Conservation (phyloP, 2,888 invertebrate genomes). For the Melangyna quadrimaculata region DNA sequence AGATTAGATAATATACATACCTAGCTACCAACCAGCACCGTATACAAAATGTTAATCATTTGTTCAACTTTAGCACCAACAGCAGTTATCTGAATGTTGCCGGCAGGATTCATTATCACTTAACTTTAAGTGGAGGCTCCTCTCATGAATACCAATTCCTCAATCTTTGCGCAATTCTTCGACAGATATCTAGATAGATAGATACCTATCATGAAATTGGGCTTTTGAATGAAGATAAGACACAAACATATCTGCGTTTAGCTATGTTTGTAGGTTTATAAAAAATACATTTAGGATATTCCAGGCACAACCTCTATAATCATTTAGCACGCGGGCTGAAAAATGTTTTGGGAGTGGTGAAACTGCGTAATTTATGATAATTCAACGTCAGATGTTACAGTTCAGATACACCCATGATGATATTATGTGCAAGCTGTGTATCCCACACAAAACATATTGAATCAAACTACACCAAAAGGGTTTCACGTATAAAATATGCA, state of each 20-base stretch:
- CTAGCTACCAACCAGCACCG: too few relatives aligned
- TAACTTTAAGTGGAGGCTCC: slow-evolving; percentile 22
- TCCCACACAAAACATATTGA: slow-evolving; percentile 75
- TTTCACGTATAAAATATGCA: slow-evolving; percentile 73
- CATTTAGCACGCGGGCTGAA: slow-evolving; percentile 36
- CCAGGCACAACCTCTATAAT: slow-evolving; percentile 35
- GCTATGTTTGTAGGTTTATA: background rate
- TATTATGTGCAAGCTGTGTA: slow-evolving; percentile 32
- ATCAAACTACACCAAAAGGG: slow-evolving; percentile 77
- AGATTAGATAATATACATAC: slow-evolving; percentile 16
- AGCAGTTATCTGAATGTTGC: slow-evolving; percentile 22
- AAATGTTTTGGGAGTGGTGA: slow-evolving; percentile 39
- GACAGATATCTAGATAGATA: background rate
- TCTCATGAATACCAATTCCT: slow-evolving; percentile 35
- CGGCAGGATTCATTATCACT: slow-evolving; percentile 35
- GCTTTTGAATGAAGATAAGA: slow-evolving; percentile 13
- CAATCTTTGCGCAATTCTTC: slow-evolving; percentile 21
- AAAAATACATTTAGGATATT: slow-evolving; percentile 20
- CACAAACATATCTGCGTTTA: background rate
- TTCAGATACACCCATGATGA: slow-evolving; percentile 72
- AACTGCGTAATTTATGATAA: slow-evolving; percentile 78
- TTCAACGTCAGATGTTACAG: slow-evolving; percentile 79
- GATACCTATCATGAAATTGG: slow-evolving; percentile 1
- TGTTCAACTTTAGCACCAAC: slow-evolving; percentile 25
- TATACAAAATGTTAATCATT: slow-evolving; percentile 31